phyloP scores from a whole-genome alignment of 2,113 vertebrate genomes.

The Platysternon megacephalum region DNA sequence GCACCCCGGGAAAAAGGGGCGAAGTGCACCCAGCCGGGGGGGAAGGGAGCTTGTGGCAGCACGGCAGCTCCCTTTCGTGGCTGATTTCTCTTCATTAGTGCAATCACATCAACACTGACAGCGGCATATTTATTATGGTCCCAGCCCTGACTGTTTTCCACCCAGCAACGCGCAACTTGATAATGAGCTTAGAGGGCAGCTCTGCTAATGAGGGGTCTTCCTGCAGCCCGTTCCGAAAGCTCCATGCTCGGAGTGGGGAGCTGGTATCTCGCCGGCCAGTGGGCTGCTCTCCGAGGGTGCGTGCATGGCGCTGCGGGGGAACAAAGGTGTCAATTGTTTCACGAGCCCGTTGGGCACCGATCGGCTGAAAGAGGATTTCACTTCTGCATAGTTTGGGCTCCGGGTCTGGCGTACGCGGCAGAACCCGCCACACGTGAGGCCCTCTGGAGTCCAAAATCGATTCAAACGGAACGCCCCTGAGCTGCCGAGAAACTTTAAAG shows the following conservation, averaged over 20 bases:
- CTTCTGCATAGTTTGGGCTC: not conserved
- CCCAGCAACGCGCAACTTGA: slow-evolving; percentile 57
- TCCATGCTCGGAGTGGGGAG: not conserved
- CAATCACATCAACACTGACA: slow-evolving; percentile 82
- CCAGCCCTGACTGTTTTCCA: slow-evolving; percentile 68
- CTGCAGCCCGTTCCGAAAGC: slow-evolving; percentile 1
- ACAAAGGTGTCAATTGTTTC: not conserved
- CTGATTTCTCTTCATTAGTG: slow-evolving; percentile 74
- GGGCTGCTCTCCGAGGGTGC: not conserved
- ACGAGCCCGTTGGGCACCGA: not conserved
- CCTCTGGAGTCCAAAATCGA: not conserved
- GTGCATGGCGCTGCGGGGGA: not conserved
- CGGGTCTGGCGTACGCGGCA: rapidly evolving
- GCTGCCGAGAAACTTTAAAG: rapidly evolving
- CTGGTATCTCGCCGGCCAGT: not conserved
- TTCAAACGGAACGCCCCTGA: rapidly evolving
- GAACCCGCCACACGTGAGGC: not conserved
- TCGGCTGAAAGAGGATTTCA: not conserved
- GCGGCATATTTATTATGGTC: slow-evolving; percentile 67
- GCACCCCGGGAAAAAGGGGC: not conserved
- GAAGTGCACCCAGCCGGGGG: not conserved
- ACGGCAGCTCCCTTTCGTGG: not conserved
- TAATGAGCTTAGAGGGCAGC: slow-evolving; percentile 69
- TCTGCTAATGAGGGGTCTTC: slow-evolving; percentile 43
- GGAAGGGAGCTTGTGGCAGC: not conserved